These are phyloP conservation scores for Illadopsis cleaveri DNA, from an alignment of 2,113 vertebrate genomes.

Conservation along the genomic window DNA sequence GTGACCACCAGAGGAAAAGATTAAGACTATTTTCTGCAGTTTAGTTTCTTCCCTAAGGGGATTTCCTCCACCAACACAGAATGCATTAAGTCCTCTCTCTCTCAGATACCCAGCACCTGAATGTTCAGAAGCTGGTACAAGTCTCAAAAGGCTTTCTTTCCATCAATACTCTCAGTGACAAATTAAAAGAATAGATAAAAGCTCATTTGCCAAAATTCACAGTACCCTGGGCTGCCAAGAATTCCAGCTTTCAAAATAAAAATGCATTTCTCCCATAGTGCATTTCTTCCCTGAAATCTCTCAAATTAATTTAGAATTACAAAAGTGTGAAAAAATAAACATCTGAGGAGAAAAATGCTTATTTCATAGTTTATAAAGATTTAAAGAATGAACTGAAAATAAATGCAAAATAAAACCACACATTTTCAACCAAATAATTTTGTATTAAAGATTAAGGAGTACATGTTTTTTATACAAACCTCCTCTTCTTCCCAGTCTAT, in stretches of 20 bases:
- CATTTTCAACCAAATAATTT: background rate
- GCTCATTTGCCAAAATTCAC: background rate
- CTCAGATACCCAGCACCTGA: background rate
- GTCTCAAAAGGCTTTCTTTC: background rate
- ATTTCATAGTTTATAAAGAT: background rate
- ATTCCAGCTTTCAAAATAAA: background rate
- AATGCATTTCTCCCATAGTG: background rate
- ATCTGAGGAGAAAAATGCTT: background rate
- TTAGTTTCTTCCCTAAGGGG: background rate
- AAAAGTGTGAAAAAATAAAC: background rate
- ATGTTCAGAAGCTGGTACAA: background rate
- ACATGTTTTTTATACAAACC: slow-evolving; percentile 73
- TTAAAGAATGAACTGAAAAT: background rate
- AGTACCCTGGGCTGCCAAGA: background rate
- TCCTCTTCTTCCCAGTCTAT: slow-evolving; percentile 98
- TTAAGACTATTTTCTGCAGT: background rate
- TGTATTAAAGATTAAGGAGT: background rate
- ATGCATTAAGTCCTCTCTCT: background rate
- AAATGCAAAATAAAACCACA: background rate
- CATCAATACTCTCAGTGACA: background rate
- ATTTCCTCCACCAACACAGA: background rate
- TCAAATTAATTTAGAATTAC: background rate
- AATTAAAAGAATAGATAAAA: background rate
- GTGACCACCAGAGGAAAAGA: background rate
- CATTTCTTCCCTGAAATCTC: background rate